Evolutionary conservation across 53 echinoderm and acorn worm genomes (phyloP), one percentile per base, ranked within the genome.

Genomic region (Apostichopus leukothele): DNA sequence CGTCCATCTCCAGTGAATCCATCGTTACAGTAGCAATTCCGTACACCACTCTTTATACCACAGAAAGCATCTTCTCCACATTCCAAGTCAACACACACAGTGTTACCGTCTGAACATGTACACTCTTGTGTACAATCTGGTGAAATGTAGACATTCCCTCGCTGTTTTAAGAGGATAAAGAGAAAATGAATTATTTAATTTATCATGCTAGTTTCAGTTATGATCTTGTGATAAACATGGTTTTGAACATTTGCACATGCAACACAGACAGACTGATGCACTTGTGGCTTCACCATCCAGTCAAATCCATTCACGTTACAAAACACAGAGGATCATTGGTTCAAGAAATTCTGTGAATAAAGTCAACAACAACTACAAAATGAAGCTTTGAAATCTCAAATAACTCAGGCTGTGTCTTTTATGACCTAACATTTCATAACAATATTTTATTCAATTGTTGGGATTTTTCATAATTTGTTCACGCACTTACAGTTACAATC

Each of bases 11-110:
- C 78, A 0, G 50, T 89, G 89, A 76, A 94, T 5, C 94, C 94
- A 51, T 89, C 87, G 25, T 50, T 52, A 52, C 94, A 94, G 76
- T 94, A 92, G 75, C 94, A 94, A 66, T 85, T 92, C 25, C 76
- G 52, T 74, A 92, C 83, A 21, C 94, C 94, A 26, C 89, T 88
- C 88, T 89, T 92, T 20, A 92, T 60, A 5, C 54, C 60, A 88
- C 94, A 94, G 53, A 88, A 67, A 57, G 92, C 86, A 66, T 90
- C 61, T 6, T 88, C 88, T 5, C 89, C 88, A 39, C 93, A 92
- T 6, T 53, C 53, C 52, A 51, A 6, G 6, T 19, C 10, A 12
- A 11, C 25, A 50, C 87, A 87, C 7, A 22, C 52, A 51, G 25
- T 52, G 13, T 8, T 53, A 21, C 90, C 93, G 11, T 55, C 84